Evolutionary conservation across 2,113 vertebrate species (phyloP).

Genomic region (Corynorhinus townsendii): DNA sequence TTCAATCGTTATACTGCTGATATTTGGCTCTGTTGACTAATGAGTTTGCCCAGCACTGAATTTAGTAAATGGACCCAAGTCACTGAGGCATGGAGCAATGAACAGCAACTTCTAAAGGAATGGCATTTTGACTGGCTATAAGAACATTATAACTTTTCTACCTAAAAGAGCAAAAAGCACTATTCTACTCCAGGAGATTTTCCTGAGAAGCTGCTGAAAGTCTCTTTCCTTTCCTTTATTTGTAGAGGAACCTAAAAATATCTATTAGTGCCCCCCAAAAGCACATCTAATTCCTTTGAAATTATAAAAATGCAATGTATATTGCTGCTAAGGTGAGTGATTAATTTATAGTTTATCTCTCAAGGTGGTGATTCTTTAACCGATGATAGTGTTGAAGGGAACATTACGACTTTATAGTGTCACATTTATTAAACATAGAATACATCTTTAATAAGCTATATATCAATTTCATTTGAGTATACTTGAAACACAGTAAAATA

Average conservation of each 20-base stretch:
- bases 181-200: not conserved
- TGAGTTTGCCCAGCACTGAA: too few species aligned
- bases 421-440: not conserved
- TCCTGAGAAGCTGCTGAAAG: not conserved
- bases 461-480: not conserved
- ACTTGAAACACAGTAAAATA: not conserved
- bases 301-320: not conserved
- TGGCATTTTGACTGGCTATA: not conserved
- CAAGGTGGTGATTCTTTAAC: not conserved
- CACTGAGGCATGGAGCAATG: not conserved
- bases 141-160: not conserved
- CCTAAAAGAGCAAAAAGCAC: not conserved
- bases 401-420: not conserved
- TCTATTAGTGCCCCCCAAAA: not conserved
- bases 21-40: too few species aligned
- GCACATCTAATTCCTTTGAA: not conserved
- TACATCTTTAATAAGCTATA: not conserved
- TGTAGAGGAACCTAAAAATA: not conserved
- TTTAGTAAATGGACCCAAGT: not conserved
- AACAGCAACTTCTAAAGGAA: not conserved
- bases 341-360: not conserved
- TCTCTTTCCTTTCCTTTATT: not conserved
- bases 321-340: not conserved
- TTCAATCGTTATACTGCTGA: too few species aligned
- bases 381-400: not conserved